These are phyloP conservation scores for Chironomus tentans DNA, from an alignment of 2,888 invertebrate species.

Conservation along the genomic window DNA sequence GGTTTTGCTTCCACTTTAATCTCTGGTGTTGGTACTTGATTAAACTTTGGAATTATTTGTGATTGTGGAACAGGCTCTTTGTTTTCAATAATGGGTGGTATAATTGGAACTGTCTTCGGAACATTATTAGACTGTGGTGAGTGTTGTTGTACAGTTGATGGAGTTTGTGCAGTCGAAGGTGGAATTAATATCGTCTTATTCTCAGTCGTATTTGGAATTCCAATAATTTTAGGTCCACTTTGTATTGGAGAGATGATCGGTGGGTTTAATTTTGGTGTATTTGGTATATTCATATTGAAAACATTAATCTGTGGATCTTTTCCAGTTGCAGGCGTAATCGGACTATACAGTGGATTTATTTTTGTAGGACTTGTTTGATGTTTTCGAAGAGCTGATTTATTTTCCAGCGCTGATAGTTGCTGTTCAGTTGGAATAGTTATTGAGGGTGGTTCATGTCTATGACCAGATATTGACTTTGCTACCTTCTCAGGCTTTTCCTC, in stretches of 20 bases:
- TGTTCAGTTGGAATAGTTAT: constrained; percentile 53
- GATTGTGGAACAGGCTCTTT: constrained; percentile 26
- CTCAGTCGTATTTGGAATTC: neutral
- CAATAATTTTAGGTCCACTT: neutral
- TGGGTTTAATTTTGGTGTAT: too few species aligned
- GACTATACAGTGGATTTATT: neutral
- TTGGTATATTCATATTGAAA: neutral
- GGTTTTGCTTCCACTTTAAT: neutral
- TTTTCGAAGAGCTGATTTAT: constrained; percentile 30
- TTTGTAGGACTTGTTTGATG: constrained; percentile 1
- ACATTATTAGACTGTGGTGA: constrained; percentile 22
- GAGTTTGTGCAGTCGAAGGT: constrained; percentile 33
- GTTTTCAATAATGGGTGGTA: neutral
- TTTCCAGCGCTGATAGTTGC: constrained; percentile 39
- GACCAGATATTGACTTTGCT: constrained; percentile 38
- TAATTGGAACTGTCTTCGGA: neutral
- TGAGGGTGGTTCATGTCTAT: constrained; percentile 46
- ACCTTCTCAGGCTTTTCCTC: neutral
- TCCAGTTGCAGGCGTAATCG: neutral
- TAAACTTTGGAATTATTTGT: constrained; percentile 14
- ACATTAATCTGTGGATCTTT: neutral
- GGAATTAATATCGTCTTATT: constrained; percentile 9
- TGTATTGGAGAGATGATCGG: neutral
- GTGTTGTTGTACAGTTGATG: constrained; percentile 39
- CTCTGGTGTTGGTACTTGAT: neutral